phyloP scores from a whole-genome alignment of 2,888 invertebrate genomes.

The Parochlus steinenii region DNA sequence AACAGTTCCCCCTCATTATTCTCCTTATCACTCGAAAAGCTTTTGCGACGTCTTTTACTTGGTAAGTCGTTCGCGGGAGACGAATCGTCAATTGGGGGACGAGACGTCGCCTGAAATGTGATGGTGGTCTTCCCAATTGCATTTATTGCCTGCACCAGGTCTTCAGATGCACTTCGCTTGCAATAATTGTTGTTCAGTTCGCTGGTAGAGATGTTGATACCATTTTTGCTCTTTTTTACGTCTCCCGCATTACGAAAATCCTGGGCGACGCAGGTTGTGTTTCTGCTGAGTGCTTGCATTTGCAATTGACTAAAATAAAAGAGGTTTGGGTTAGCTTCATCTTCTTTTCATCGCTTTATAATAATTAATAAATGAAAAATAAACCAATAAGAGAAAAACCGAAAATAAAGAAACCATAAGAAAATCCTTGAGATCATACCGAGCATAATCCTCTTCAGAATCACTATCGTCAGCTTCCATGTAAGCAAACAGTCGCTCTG shows the following conservation, averaged over 20 bases:
- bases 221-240: slow-evolving; percentile 19
- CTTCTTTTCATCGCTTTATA: not conserved
- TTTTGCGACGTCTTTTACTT: slow-evolving; percentile 12
- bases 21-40: slow-evolving; percentile 13
- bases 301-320: slow-evolving; percentile 28
- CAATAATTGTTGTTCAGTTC: slow-evolving; percentile 8
- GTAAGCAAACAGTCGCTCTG: slow-evolving; percentile 53
- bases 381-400: slow-evolving; percentile 12
- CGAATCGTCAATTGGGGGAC: slow-evolving; percentile 14
- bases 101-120: slow-evolving; percentile 12
- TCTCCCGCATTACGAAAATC: slow-evolving; percentile 49
- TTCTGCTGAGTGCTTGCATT: slow-evolving; percentile 33
- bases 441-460: slow-evolving; percentile 34
- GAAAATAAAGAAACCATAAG: slow-evolving; percentile 11
- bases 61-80: slow-evolving; percentile 11
- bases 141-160: slow-evolving; percentile 3
- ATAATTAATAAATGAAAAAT: slow-evolving; percentile 13
- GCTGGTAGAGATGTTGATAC: slow-evolving; percentile 2
- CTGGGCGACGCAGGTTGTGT: slow-evolving; percentile 34
- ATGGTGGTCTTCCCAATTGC: slow-evolving; percentile 8
- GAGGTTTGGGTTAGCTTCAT: too few relatives aligned
- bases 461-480: slow-evolving; percentile 59
- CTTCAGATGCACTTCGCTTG: slow-evolving; percentile 8
- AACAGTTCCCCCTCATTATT: slow-evolving; percentile 11
- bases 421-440: slow-evolving; percentile 24